phyloP scores from a whole-genome alignment of 1,140 invertebrate genomes.

The Caenorhabditis latens region DNA sequence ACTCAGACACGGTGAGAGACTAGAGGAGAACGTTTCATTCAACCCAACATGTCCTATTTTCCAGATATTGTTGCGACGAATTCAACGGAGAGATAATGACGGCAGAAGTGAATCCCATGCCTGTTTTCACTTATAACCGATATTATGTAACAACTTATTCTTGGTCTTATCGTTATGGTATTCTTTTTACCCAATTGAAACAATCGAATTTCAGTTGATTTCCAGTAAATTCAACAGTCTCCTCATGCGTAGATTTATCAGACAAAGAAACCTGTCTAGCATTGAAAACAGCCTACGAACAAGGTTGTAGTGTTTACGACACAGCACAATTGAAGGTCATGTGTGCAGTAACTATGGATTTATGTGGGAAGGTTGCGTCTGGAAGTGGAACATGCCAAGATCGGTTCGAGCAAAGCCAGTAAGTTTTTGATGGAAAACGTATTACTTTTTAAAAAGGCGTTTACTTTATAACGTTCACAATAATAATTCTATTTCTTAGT shows the following conservation, averaged over 20 bases:
- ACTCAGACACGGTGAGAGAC: constrained; percentile 25
- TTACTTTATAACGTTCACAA: too few species aligned
- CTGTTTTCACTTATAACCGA: constrained; percentile 42
- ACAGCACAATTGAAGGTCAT: constrained; percentile 14
- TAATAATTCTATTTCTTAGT: too few species aligned
- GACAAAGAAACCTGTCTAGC: not conserved
- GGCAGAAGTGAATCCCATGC: constrained; percentile 27
- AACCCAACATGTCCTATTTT: not conserved
- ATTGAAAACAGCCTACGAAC: not conserved
- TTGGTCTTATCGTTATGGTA: constrained; percentile 42
- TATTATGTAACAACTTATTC: constrained; percentile 30
- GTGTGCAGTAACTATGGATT: constrained; percentile 16
- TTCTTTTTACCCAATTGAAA: not conserved
- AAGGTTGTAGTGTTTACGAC: constrained; percentile 15
- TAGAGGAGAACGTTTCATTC: not conserved
- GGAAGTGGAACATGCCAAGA: not conserved
- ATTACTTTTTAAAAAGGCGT: too few species aligned
- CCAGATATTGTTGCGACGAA: constrained; percentile 51
- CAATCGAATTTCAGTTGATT: not conserved
- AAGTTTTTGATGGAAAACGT: not conserved
- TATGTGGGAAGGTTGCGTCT: constrained; percentile 18
- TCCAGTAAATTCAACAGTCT: not conserved
- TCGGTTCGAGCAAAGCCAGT: constrained; percentile 5
- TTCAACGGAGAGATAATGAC: constrained; percentile 29
- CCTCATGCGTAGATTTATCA: not conserved